A percentile compares a stretch with the other conserved stretches of the same genome.
phyloP scores from a whole-genome alignment of 2,888 invertebrate species.

The Rhopalosiphum nymphaeae region DNA sequence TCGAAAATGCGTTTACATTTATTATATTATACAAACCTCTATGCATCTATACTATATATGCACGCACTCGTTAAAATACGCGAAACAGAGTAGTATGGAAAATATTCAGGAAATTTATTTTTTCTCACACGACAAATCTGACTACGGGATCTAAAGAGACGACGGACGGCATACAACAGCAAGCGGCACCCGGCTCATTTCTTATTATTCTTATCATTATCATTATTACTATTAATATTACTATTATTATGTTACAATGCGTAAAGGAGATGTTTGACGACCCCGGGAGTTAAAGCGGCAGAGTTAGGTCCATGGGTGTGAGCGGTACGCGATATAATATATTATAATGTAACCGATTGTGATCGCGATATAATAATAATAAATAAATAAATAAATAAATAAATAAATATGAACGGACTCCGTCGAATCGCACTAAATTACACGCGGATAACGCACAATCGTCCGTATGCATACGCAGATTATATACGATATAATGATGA shows the following conservation, averaged over 20 bases:
- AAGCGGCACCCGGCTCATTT: not conserved
- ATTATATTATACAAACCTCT: not conserved
- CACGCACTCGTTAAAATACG: not conserved
- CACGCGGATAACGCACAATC: slow-evolving; percentile 15
- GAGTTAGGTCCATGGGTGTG: too few relatives aligned
- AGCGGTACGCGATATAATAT: too few relatives aligned
- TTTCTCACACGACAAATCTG: not conserved
- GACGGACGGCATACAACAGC: not conserved
- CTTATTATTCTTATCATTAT: not conserved
- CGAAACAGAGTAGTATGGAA: not conserved
- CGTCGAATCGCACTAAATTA: not conserved
- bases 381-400: slow-evolving; percentile 36
- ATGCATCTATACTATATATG: not conserved
- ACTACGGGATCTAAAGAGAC: not conserved
- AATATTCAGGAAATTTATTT: not conserved
- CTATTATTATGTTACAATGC: not conserved
- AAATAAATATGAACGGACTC: not conserved
- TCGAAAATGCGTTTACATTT: slow-evolving; percentile 6
- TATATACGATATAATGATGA: not conserved
- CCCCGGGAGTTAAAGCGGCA: not conserved
- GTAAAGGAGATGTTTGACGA: slow-evolving; percentile 13
- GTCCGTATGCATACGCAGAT: not conserved
- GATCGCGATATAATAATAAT: not conserved
- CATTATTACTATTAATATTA: not conserved
- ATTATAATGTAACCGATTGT: not conserved